Conservation (phyloP, 2,888 invertebrate species). For the Dryocosmus kuriphilus region DNA sequence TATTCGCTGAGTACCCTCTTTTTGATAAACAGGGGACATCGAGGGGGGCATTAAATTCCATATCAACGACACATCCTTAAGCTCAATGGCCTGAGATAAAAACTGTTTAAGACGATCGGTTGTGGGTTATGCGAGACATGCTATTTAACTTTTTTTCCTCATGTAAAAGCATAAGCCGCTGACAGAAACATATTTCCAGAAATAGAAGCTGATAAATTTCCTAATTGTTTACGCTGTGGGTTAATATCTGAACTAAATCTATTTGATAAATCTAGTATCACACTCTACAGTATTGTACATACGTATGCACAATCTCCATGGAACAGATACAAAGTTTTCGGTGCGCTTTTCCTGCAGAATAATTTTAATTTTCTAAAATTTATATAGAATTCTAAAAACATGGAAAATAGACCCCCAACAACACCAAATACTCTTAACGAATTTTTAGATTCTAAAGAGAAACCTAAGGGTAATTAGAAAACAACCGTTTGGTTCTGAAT, state of each 20-base stretch:
- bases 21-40: slow-evolving; percentile 13
- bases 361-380: too few species aligned
- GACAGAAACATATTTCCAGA: neutral
- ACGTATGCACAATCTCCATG: too few species aligned
- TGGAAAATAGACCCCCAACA: too few species aligned
- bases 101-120: neutral
- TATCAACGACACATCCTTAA: neutral
- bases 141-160: neutral
- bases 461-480: too few species aligned
- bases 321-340: too few species aligned
- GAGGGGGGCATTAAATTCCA: too few species aligned
- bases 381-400: too few species aligned
- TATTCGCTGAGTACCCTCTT: neutral
- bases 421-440: too few species aligned
- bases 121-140: neutral
- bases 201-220: neutral
- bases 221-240: neutral
- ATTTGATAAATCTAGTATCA: neutral
- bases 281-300: neutral
- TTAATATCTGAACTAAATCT: neutral
- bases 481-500: too few species aligned
- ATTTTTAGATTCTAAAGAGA: too few species aligned
- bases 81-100: neutral
- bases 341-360: too few species aligned
- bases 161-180: neutral